Base-by-base conservation (phyloP, 2,113 vertebrate genomes). In the Hemiprocne comata region DNA sequence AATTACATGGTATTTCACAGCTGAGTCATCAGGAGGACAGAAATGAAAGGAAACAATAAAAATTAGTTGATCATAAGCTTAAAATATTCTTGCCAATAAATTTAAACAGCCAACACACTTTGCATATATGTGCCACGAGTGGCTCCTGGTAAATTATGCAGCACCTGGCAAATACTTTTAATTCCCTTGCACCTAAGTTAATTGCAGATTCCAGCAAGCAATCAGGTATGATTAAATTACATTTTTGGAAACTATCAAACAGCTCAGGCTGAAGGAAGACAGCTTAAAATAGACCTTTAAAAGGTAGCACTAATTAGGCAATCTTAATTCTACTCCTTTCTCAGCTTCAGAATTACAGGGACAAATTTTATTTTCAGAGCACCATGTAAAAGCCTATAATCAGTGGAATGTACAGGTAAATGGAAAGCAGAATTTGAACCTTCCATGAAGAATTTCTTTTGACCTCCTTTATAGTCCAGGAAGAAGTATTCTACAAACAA, bases 221-320 rank as follows among this genome's bases (percentile, higher is more conserved):
- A 96, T 96, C 85, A 94, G 83, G 69, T 93, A 81, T 81, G 89
- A 96, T 89, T 91, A 94, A 70, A 57, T 62, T 87, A 91, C 71
- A 66, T 85, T 97, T 97, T 90, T 88, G 75, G 77, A 96, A 96
- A 78, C n/a, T 38, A 94, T 90, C 76, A 89, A 72, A 88, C 64
- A 38, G 25, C 62, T 94, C 48, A 88, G 72, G 61, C 54, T 91
- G 74, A 91, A 94, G 40, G 57, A 87, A 94, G 89, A 55, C 20
- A 71, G 55, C 85, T 85, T 89, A 95, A 93, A 97, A 95, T 88
- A 94, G 80, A 73, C 42, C 44, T 86, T 81, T 65, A 62, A 89
- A 95, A 91, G 38, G 69, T 88, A 93, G 10, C 17, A 82, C 54
- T 93, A 89, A 90, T 94, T 95, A 94, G 58, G 55, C 25, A 79